A percentile compares a stretch with the other conserved stretches of the same genome.
Conservation (phyloP, 2,797 vertebrate species). For the Ispidina picta region DNA sequence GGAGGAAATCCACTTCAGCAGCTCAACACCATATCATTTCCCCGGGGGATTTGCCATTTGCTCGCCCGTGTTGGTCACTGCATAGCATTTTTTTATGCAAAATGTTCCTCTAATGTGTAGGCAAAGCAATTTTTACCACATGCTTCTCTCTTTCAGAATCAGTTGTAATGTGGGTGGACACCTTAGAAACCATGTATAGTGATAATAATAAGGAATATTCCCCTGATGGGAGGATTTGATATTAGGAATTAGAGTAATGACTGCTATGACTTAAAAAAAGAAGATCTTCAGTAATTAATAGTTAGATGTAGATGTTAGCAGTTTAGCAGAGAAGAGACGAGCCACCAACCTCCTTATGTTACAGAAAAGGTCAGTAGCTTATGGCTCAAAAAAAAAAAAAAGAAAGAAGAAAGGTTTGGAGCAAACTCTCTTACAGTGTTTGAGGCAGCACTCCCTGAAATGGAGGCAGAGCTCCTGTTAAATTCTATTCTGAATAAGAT, state of each 20-base stretch:
- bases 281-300: conserved; percentile 12
- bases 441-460: not conserved
- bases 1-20: conserved; percentile 44
- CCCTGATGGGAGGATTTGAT: conserved; percentile 42
- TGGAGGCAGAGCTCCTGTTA: not conserved
- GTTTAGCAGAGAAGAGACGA: conserved; percentile 15
- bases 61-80: not conserved
- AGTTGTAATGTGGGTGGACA: conserved; percentile 51
- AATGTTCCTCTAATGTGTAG: conserved; percentile 26
- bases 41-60: not conserved
- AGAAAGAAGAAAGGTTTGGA: not conserved
- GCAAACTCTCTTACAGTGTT: not conserved
- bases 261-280: not conserved
- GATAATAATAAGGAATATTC: conserved; percentile 27
- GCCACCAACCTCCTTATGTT: not conserved
- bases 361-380: conserved; percentile 34
- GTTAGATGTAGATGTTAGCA: conserved; percentile 8
- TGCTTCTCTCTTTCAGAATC: not conserved
- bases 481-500: not conserved
- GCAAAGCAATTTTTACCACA: conserved; percentile 32
- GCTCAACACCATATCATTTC: not conserved
- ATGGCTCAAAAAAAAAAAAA: not conserved
- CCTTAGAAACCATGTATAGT: conserved; percentile 19
- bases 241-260: conserved; percentile 31
- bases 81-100: not conserved